Evolutionary conservation across 2,113 vertebrate species (phyloP), one percentile per base, ranked within the genome.

Genomic region (Balaeniceps rex): DNA sequence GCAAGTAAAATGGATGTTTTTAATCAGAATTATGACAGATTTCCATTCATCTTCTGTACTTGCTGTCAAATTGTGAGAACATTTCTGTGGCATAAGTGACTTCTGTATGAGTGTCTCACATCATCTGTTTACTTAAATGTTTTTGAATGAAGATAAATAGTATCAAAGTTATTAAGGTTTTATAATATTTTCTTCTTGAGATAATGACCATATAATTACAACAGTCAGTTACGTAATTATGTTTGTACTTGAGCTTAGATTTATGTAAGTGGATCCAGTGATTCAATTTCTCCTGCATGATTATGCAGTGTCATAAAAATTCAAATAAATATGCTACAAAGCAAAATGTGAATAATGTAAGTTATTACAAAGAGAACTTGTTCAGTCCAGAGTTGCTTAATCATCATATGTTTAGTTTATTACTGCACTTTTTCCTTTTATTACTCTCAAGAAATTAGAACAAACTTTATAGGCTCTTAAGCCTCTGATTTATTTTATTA

Each of bases 261-360:
- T 91, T 93, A 19, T 65, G 23, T 69, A 34, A 87, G 85, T 57
- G 47, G 57, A 88, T 83, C n/a, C n/a, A 94, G 38, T 72, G 76
- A 87, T 95, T 90, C 47, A 88, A 78, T 93, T 96, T 97, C 76
- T 93, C 78, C 52, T 84, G 42, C 42, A 38, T 85, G 63, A 85
- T 81, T 92, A 95, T 83, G 34, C 63, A 72, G 66, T 58, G 54
- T 69, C 90, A 95, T 95, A 95, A 94, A 96, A 95, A 89, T 46
- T 79, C 76, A 85, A 86, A 95, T 92, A 96, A 90, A 95, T 90
- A 85, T 16, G 46, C 63, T 83, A 58, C 77, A 75, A 95, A 75
- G 36, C 51, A 84, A 96, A 94, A 96, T 83, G 9, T 78, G 63
- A 96, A 79, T 71, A 92, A 87, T 54, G 6, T 78, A 84, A 94